Evolutionary conservation across 2,888 invertebrate genomes (phyloP).

Genomic region (Notocelia uddmanniana): DNA sequence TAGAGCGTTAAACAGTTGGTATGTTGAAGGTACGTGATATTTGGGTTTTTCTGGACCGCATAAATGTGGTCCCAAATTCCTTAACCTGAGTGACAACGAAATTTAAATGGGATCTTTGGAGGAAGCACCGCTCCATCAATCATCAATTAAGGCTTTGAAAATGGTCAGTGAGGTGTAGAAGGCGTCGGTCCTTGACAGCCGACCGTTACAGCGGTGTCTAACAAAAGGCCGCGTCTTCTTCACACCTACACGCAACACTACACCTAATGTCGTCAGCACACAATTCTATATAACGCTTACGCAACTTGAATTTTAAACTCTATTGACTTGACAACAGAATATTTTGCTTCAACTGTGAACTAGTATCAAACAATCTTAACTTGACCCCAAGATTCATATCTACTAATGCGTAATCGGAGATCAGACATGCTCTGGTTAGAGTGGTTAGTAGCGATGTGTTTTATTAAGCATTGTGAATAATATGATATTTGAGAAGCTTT

Average conservation of each 20-base stretch:
- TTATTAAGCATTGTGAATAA: not conserved
- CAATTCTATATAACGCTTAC: constrained; percentile 18
- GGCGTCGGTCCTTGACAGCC: constrained; percentile 47
- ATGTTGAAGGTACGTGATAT: constrained; percentile 7
- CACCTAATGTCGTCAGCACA: constrained; percentile 24
- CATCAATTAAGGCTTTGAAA: constrained; percentile 54
- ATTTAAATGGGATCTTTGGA: constrained; percentile 46
- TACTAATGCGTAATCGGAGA: not conserved
- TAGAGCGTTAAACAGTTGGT: constrained; percentile 13
- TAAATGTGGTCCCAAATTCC: constrained; percentile 32
- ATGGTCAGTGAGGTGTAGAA: constrained; percentile 54
- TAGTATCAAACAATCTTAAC: not conserved
- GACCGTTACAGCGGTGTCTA: constrained; percentile 51
- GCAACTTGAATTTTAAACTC: constrained; percentile 10
- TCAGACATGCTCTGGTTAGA: not conserved
- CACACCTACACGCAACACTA: constrained; percentile 27
- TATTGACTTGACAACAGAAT: constrained; percentile 22
- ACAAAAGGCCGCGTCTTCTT: constrained; percentile 53
- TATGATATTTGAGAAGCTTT: constrained; percentile 40
- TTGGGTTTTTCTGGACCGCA: constrained; percentile 20
- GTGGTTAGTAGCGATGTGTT: not conserved
- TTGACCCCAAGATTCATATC: not conserved
- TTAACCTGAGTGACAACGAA: constrained; percentile 28
- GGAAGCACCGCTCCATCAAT: constrained; percentile 54
- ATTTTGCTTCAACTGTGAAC: not conserved